These are phyloP conservation scores for Archips crataeganus DNA, from an alignment of 2,888 invertebrate species.

Conservation along the genomic window DNA sequence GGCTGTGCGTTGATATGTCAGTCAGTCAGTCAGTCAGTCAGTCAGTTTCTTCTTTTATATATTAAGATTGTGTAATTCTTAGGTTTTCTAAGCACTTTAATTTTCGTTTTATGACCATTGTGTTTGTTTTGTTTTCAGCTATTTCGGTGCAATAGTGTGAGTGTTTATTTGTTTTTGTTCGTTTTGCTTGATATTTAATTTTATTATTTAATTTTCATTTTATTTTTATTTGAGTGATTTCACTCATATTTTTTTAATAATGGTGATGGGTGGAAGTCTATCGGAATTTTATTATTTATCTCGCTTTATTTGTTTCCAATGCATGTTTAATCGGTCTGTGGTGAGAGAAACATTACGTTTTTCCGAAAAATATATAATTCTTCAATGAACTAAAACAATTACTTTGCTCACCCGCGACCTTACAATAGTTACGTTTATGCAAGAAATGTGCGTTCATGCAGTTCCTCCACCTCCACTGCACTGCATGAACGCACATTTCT, in stretches of 20 bases:
- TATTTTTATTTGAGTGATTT: conserved; percentile 27
- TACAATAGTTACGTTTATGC: no score
- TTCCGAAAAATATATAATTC: no score
- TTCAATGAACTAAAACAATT: no score
- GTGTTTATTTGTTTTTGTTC: conserved; percentile 64
- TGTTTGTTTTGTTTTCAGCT: conserved; percentile 71
- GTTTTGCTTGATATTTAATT: conserved; percentile 53
- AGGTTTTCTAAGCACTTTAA: conserved; percentile 44
- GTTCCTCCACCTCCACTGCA: no score
- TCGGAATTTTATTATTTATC: neutral
- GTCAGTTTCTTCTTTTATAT: no score
- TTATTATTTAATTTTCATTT: conserved; percentile 47
- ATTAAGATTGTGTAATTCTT: neutral
- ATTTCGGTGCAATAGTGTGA: conserved; percentile 74
- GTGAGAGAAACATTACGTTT: no score
- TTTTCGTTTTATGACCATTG: conserved; percentile 53
- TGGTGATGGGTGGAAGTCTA: neutral
- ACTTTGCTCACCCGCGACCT: no score
- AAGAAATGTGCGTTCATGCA: no score
- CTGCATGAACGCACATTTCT: no score
- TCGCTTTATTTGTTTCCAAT: neutral
- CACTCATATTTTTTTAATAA: neutral
- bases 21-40: no score
- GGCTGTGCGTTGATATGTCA: no score
- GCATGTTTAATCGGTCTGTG: neutral